These are phyloP conservation scores for Arothron firmamentum DNA, from an alignment of 2,113 vertebrate species.

Conservation along the genomic window DNA sequence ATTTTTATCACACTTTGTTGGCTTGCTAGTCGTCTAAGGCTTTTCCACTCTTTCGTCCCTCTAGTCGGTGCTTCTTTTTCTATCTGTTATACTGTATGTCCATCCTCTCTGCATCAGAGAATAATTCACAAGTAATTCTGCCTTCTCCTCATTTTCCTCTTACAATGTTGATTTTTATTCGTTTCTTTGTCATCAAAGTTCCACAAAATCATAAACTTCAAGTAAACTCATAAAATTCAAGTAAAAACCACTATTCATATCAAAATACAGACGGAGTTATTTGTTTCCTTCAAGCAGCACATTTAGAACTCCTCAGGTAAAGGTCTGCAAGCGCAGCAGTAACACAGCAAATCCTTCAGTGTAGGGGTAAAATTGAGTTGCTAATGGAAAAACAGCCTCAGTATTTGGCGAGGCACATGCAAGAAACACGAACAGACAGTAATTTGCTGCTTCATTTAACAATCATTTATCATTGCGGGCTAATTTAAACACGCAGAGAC, in stretches of 20 bases:
- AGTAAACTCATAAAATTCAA: too few relatives aligned
- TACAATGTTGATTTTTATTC: background rate
- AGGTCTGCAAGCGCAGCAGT: too few relatives aligned
- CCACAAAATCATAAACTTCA: too few relatives aligned
- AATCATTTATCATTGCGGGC: constrained; percentile 13
- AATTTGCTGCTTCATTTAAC: constrained; percentile 46
- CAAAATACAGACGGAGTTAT: too few relatives aligned
- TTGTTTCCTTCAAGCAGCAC: too few relatives aligned
- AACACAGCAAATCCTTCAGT: background rate
- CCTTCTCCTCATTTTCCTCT: constrained; percentile 9
- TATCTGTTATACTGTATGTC: background rate
- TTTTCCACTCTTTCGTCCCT: constrained; percentile 3
- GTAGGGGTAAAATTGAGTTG: background rate
- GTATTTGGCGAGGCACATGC: background rate
- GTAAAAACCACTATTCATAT: too few relatives aligned
- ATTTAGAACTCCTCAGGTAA: too few relatives aligned
- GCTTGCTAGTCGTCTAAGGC: constrained; percentile 43
- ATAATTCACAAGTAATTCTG: constrained; percentile 34
- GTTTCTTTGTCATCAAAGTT: too few relatives aligned
- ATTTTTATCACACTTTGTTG: constrained; percentile 39
- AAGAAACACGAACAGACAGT: constrained; percentile 5
- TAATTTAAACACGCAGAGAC: constrained; percentile 27
- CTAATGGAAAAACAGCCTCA: background rate
- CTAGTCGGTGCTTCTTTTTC: background rate
- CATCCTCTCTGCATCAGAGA: constrained; percentile 18